Evolutionary conservation across 1,140 invertebrate species (phyloP).

Genomic region (Arion vulgaris): DNA sequence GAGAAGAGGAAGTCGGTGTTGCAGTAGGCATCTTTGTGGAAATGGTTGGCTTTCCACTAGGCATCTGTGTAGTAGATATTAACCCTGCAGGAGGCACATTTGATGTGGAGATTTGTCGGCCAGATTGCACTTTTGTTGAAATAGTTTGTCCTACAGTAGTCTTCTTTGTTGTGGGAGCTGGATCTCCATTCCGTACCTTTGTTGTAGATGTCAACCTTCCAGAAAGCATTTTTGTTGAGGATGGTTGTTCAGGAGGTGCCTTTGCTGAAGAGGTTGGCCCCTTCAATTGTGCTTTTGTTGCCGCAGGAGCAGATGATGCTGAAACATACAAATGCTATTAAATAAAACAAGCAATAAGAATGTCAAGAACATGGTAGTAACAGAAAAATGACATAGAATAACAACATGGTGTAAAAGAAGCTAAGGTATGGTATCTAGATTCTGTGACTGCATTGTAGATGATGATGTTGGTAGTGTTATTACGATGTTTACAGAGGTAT

Average conservation of each 20-base stretch:
- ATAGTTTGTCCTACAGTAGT: not conserved
- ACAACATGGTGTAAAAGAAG: too few relatives aligned
- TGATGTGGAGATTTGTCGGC: not conserved
- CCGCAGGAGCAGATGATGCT: not conserved
- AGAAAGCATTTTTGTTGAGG: not conserved
- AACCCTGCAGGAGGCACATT: not conserved
- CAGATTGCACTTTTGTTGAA: not conserved
- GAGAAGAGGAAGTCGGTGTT: not conserved
- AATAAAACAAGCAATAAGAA: not conserved
- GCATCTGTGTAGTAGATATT: not conserved
- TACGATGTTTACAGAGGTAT: too few relatives aligned
- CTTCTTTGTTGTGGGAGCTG: not conserved
- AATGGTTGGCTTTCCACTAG: not conserved
- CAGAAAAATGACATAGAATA: too few relatives aligned
- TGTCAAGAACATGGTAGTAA: not conserved
- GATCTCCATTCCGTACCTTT: not conserved
- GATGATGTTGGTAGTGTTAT: too few relatives aligned
- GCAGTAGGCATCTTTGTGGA: not conserved
- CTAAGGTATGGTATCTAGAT: too few relatives aligned
- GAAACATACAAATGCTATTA: not conserved
- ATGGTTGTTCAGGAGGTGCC: not conserved
- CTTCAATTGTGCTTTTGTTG: not conserved
- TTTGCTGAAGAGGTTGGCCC: not conserved
- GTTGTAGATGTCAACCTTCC: not conserved
- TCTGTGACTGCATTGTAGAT: too few relatives aligned